Conservation (phyloP, 1,140 invertebrate species). For the Vanessa tameamea region DNA sequence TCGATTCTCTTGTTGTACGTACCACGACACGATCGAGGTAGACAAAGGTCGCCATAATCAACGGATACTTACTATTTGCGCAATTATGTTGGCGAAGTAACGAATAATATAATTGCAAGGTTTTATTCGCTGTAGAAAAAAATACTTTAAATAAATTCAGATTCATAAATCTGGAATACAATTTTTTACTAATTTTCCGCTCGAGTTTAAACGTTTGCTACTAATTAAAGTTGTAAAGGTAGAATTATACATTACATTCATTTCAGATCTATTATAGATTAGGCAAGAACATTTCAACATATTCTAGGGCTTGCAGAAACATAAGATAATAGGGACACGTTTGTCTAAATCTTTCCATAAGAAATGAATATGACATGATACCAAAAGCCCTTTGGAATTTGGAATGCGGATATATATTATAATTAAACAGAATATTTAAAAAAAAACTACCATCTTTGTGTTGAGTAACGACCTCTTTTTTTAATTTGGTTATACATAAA, state of each 20-base stretch:
- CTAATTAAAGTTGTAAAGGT: no score
- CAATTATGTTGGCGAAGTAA: not conserved
- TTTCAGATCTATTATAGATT: no score
- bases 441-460: not conserved
- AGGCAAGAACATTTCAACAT: no score
- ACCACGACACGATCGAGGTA: not conserved
- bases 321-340: no score
- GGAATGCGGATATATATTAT: not conserved
- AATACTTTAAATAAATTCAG: not conserved
- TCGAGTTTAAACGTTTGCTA: no score
- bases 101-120: not conserved
- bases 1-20: not conserved
- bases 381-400: not conserved
- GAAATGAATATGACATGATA: not conserved
- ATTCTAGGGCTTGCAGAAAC: no score
- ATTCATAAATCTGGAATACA: no score
- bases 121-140: not conserved
- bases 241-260: no score
- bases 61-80: not conserved
- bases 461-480: not conserved
- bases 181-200: no score
- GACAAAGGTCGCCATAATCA: slow-evolving; percentile 8
- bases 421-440: not conserved
- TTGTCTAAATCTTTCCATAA: not conserved
- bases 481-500: not conserved